These are phyloP conservation scores for Solea senegalensis DNA, from an alignment of 2,113 vertebrate species.

Conservation along the genomic window DNA sequence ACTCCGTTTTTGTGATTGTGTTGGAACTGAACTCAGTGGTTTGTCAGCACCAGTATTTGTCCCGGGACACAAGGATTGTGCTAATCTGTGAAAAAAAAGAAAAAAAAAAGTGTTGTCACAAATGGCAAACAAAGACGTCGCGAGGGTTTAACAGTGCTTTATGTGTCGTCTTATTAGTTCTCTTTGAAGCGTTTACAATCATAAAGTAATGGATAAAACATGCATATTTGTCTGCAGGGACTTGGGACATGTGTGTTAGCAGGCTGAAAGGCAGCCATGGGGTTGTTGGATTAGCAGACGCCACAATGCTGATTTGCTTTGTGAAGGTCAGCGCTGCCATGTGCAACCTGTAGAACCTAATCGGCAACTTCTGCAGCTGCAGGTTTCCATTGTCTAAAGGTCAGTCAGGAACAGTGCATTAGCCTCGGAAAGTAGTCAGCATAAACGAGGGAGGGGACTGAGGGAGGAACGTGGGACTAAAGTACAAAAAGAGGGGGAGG, in stretches of 20 bases:
- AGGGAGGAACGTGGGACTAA: constrained; percentile 59
- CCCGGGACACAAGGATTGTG: constrained; percentile 16
- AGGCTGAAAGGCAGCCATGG: constrained; percentile 38
- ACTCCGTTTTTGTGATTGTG: neutral
- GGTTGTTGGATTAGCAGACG: constrained; percentile 49
- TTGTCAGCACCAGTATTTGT: constrained; percentile 35
- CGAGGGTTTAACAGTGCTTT: constrained; percentile 1
- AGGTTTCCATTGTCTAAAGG: constrained; percentile 76
- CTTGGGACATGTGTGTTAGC: constrained; percentile 24
- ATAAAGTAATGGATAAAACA: too few species aligned
- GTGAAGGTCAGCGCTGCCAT: constrained; percentile 66
- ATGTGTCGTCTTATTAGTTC: neutral
- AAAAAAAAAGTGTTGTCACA: constrained; percentile 2
- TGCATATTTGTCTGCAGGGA: constrained; percentile 37
- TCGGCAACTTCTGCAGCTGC: constrained; percentile 63
- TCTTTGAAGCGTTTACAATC: constrained; percentile 24
- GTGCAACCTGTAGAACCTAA: constrained; percentile 64
- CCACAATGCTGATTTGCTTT: constrained; percentile 48
- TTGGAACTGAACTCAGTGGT: constrained; percentile 27
- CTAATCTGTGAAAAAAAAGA: constrained; percentile 6
- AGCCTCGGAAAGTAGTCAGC: constrained; percentile 54
- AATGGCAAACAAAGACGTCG: neutral
- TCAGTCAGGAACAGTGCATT: constrained; percentile 61
- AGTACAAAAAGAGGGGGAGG: constrained; percentile 52
- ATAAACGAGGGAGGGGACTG: constrained; percentile 56